Conservation (phyloP, 2,888 invertebrate genomes). For the Dynastes maya region DNA sequence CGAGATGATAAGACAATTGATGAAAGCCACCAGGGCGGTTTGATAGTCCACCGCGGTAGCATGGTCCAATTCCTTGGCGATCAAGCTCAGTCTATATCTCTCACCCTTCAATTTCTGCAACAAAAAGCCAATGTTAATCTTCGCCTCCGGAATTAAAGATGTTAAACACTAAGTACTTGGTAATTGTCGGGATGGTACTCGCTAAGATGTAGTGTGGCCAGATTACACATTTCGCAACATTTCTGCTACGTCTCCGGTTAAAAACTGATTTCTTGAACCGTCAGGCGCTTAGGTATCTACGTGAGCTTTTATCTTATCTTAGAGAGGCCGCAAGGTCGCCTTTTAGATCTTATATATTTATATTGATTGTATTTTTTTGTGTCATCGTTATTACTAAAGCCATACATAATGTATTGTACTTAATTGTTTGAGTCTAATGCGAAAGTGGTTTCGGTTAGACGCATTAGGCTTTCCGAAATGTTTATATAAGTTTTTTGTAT, state of each 20-base stretch:
- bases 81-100: conserved; percentile 90
- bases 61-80: conserved; percentile 90
- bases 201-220: not conserved
- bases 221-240: conserved; percentile 28
- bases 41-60: conserved; percentile 90
- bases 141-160: no score
- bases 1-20: conserved; percentile 96
- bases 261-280: not conserved
- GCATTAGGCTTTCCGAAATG: no score
- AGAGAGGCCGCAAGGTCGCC: not conserved
- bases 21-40: conserved; percentile 92
- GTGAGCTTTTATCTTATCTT: conserved; percentile 6
- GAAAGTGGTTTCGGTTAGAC: no score
- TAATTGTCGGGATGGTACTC: conserved; percentile 2
- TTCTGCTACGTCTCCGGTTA: not conserved
- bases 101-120: conserved; percentile 87
- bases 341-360: not conserved
- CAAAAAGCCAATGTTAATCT: conserved; percentile 1
- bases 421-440: no score
- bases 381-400: not conserved
- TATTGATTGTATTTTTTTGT: not conserved
- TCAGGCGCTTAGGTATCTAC: not conserved
- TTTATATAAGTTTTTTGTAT: no score
- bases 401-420: no score
- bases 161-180: not conserved